Conservation (phyloP, 2,888 invertebrate species). For the Nymphalis c-album region DNA sequence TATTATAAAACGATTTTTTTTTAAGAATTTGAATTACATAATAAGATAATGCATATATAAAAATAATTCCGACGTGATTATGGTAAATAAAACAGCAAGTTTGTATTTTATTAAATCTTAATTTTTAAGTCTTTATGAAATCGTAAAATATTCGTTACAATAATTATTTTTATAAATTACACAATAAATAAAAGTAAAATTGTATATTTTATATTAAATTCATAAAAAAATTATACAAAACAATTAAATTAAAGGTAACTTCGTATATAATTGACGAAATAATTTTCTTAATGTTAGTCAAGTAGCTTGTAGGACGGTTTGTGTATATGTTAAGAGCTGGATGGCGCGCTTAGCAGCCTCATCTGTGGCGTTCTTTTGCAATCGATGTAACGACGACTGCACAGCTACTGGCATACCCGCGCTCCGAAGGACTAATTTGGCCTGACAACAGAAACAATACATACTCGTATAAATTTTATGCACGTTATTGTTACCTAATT, state of each 20-base stretch:
- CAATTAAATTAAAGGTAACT: no score
- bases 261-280: no score
- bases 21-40: no score
- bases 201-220: background rate
- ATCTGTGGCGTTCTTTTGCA: conserved; percentile 48
- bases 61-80: no score
- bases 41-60: no score
- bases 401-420: conserved; percentile 64
- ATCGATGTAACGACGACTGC: conserved; percentile 56
- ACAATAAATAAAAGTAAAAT: background rate
- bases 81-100: no score
- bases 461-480: no score
- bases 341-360: conserved; percentile 56
- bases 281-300: conserved; percentile 41
- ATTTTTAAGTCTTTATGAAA: no score
- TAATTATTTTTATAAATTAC: background rate
- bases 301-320: conserved; percentile 62
- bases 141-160: no score
- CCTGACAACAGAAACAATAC: conserved; percentile 47
- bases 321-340: conserved; percentile 66
- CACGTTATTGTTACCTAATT: no score
- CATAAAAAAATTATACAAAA: background rate
- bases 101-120: no score
- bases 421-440: conserved; percentile 68
- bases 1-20: no score